Base-by-base conservation (phyloP, 2,888 invertebrate species). In the Drosophila seclusa region DNA sequence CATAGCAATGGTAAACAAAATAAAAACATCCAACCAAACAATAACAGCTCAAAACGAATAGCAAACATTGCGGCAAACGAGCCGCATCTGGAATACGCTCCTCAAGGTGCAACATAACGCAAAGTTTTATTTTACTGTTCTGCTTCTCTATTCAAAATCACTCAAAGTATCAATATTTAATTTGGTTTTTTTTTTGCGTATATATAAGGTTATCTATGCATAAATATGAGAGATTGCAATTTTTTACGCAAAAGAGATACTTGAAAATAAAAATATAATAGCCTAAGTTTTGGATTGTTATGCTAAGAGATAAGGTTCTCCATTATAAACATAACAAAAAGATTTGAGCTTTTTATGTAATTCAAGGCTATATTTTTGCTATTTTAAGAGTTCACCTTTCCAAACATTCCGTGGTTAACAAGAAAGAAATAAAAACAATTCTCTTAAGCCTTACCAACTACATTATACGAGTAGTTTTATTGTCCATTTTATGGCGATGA, bases 11-110 rank as follows among this genome's bases (percentile, higher is more conserved):
- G 50, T 53, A 80, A 21, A 34, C 61, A 57, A 59, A 67, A 67
- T 38, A 48, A 53, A 65, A 58, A 67, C 48, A 58, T 48, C 49
- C 40, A 36, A 45, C 32, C 18, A 40, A 70, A 45, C 36, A n/a
- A 36, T 54, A 68, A 76, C 69, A 68, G 53, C 70, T 80, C 53
- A 57, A 73, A 79, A 68, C 54, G 58, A 60, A 70, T 38, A 83
- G 63, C 66, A 86, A 85, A 75, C 61, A 75, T 63, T 70, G 49
- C 29, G 53, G 29, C 36, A 58, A 58, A 27, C 62, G 45, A 66
- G 24, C 55, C 80, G 77, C 73, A 64, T 16, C 8, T 54, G 24
- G 16, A 45, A 71, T 84, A 68, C 78, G 7, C 90, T 87, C 8
- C 21, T 11, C 32, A 48, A 49, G 29, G 18, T 61, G 27, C 42